Evolutionary conservation across 2,888 invertebrate genomes (phyloP).

Genomic region (Hydriomena furcata): DNA sequence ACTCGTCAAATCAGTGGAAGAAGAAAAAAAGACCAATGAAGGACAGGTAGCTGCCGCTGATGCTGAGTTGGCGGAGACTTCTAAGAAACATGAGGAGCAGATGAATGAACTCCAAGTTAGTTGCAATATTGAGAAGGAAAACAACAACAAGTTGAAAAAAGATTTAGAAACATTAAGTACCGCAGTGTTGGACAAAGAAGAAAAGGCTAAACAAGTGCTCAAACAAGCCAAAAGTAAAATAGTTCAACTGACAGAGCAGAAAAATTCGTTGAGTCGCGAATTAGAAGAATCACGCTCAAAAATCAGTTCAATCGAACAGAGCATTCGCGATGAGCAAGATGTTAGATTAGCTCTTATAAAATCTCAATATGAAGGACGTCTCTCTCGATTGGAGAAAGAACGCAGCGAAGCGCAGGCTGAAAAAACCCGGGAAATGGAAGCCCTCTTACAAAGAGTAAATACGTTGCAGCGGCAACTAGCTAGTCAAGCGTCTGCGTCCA

Average conservation of each 20-base stretch:
- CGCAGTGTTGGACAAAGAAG: constrained; percentile 84
- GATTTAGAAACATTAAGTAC: constrained; percentile 85
- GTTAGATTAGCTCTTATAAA: constrained; percentile 85
- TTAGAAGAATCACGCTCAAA: constrained; percentile 79
- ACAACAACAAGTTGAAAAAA: constrained; percentile 86
- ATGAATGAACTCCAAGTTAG: constrained; percentile 70
- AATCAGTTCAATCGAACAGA: constrained; percentile 77
- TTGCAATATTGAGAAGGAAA: constrained; percentile 76
- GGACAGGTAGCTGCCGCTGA: constrained; percentile 79
- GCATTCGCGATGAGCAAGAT: constrained; percentile 82
- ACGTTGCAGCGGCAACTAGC: constrained; percentile 88
- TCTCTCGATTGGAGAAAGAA: constrained; percentile 89
- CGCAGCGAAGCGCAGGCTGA: constrained; percentile 85
- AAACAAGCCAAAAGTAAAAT: constrained; percentile 90
- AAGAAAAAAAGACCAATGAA: constrained; percentile 83
- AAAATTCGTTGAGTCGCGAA: constrained; percentile 84
- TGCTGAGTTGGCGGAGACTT: constrained; percentile 69
- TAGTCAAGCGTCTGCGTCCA: constrained; percentile 87
- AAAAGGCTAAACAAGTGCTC: constrained; percentile 86
- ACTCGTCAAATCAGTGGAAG: constrained; percentile 86
- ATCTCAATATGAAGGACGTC: constrained; percentile 87
- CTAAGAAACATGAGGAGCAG: constrained; percentile 80
- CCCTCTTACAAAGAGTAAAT: constrained; percentile 87
- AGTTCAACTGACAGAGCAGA: constrained; percentile 87
- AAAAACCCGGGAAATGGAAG: constrained; percentile 86